phyloP scores from a whole-genome alignment of 1,140 invertebrate genomes.

The Trigoniulus corallinus region DNA sequence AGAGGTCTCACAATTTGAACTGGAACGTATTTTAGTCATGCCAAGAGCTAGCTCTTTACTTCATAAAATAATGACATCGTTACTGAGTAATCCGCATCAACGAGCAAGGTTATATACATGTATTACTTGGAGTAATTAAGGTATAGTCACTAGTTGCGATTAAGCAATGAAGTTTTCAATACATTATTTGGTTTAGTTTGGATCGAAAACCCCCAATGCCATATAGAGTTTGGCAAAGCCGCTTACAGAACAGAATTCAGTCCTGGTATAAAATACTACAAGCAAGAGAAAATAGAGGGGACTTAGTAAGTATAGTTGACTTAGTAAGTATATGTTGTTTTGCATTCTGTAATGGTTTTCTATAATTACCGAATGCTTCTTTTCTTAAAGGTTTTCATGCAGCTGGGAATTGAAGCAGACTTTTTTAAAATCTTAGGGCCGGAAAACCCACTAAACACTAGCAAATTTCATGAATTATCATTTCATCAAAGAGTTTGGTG shows the following conservation, averaged over 20 bases:
- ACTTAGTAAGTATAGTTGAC: not conserved
- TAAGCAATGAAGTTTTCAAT: not conserved
- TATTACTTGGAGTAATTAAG: too few relatives aligned
- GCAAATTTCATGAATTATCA: slow-evolving; percentile 36
- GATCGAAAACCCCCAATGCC: slow-evolving; percentile 36
- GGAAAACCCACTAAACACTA: slow-evolving; percentile 28
- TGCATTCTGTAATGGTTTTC: too few relatives aligned
- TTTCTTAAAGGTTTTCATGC: slow-evolving; percentile 37
- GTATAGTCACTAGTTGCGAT: too few relatives aligned
- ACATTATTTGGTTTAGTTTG: slow-evolving; percentile 18
- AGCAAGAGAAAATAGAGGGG: not conserved
- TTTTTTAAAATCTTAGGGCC: slow-evolving; percentile 31
- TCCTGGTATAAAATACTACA: slow-evolving; percentile 28
- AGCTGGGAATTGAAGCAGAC: slow-evolving; percentile 31
- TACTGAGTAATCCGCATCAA: slow-evolving; percentile 30
- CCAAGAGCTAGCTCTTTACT: slow-evolving; percentile 36
- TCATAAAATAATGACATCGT: slow-evolving; percentile 37
- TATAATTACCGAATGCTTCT: too few relatives aligned
- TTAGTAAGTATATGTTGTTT: too few relatives aligned
- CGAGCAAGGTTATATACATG: too few relatives aligned
- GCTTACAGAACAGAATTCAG: slow-evolving; percentile 30
- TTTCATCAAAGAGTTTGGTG: slow-evolving; percentile 39
- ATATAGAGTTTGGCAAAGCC: slow-evolving; percentile 39
- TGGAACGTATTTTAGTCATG: slow-evolving; percentile 41
- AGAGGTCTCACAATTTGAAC: slow-evolving; percentile 38